phyloP scores from a whole-genome alignment of 92 coral and sea anemone genomes.

The Chrysogorgia sp. region DNA sequence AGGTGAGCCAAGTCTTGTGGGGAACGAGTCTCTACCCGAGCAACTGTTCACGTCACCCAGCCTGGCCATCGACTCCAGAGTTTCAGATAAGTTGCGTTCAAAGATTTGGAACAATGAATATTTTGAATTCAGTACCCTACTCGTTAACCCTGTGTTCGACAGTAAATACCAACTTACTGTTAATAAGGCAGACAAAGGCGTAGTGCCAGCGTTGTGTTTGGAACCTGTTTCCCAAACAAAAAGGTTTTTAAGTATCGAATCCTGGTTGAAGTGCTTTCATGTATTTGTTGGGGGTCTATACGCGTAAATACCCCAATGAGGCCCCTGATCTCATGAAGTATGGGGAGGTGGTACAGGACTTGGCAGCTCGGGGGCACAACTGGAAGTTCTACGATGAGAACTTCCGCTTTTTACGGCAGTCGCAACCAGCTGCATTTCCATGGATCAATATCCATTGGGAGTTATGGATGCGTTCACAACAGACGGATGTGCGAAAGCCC shows the following conservation, averaged over 20 bases:
- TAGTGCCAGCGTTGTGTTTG: neutral
- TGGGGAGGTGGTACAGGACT: too few relatives aligned
- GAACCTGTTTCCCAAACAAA: conserved; percentile 9
- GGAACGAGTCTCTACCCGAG: conserved; percentile 28
- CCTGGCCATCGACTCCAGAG: too few relatives aligned
- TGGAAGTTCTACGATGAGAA: too few relatives aligned
- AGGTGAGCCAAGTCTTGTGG: too few relatives aligned
- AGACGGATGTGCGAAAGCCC: too few relatives aligned
- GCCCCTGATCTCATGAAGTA: conserved; percentile 5
- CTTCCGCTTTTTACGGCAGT: conserved; percentile 30
- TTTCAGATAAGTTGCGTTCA: too few relatives aligned
- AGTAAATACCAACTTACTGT: conserved; percentile 38
- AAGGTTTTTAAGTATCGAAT: conserved; percentile 21
- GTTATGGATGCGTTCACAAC: conserved; percentile 22
- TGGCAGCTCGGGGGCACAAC: conserved; percentile 7
- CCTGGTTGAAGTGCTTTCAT: conserved; percentile 34
- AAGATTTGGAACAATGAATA: too few relatives aligned
- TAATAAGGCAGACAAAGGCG: conserved; percentile 21
- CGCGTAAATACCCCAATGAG: too few relatives aligned
- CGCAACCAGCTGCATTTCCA: neutral
- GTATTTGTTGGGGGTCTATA: conserved; percentile 27
- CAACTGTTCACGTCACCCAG: conserved; percentile 2
- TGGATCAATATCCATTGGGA: conserved; percentile 3
- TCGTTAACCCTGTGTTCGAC: conserved; percentile 7
- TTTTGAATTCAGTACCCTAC: conserved; percentile 3